These are phyloP conservation scores for Danionella cerebrum DNA, from an alignment of 2,113 vertebrate genomes.

Conservation along the genomic window DNA sequence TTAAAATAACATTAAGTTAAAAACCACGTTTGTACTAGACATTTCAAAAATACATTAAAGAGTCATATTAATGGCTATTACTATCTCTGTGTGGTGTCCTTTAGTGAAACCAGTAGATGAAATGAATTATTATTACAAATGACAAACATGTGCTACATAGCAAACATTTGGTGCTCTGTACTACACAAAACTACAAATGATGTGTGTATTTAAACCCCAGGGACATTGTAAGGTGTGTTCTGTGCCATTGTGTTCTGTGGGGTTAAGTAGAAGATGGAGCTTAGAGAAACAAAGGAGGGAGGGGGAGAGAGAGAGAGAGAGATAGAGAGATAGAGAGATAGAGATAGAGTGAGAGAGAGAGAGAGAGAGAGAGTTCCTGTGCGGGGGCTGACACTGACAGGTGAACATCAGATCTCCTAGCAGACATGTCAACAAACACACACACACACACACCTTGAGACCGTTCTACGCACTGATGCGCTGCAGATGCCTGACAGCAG, in stretches of 20 bases:
- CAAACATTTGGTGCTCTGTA: too few species aligned
- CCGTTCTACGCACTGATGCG: conserved; percentile 39
- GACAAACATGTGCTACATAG: too few species aligned
- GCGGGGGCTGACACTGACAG: conserved; percentile 59
- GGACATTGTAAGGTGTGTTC: not conserved
- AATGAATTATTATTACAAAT: too few species aligned
- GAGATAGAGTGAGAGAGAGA: conserved; percentile 24
- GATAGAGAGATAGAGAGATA: not conserved
- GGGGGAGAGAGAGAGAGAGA: not conserved
- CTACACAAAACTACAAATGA: too few species aligned
- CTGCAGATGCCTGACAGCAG: conserved; percentile 51
- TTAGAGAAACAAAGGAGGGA: conserved; percentile 3
- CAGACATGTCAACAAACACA: not conserved
- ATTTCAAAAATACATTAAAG: too few species aligned
- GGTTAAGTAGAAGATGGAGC: not conserved
- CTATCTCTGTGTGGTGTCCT: too few species aligned
- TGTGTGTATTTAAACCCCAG: too few species aligned
- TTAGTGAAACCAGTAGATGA: too few species aligned
- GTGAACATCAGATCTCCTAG: conserved; percentile 52
- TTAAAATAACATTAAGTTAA: too few species aligned
- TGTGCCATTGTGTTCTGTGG: conserved; percentile 19
- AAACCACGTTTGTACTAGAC: too few species aligned
- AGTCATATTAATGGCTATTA: too few species aligned
- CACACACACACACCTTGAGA: conserved; percentile 9
- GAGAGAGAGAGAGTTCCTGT: conserved; percentile 4